Percentiles rank a stretch among this genome's conserved stretches.
These are phyloP conservation scores for Zygothrica quintamaculata DNA, from an alignment of 2,888 invertebrate genomes.

Conservation along the genomic window DNA sequence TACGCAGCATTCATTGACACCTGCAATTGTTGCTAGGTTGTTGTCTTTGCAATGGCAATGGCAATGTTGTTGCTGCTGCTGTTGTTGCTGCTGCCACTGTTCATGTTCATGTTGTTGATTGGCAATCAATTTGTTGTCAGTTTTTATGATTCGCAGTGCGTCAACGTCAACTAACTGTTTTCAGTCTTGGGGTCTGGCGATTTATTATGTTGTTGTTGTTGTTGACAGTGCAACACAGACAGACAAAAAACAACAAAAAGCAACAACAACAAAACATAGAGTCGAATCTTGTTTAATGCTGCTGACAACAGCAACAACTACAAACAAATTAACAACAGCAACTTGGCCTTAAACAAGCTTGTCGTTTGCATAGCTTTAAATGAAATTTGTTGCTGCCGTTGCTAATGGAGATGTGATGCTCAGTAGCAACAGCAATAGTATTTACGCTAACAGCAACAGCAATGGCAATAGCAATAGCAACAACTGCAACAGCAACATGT, in stretches of 20 bases:
- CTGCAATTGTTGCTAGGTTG: constrained; percentile 74
- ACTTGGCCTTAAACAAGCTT: constrained; percentile 47
- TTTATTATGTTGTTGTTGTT: constrained; percentile 65
- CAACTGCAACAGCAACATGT: constrained; percentile 37
- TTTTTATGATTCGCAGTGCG: constrained; percentile 80
- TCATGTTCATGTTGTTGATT: constrained; percentile 78
- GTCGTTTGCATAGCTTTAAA: constrained; percentile 26
- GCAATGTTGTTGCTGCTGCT: background rate
- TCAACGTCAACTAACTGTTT: constrained; percentile 72
- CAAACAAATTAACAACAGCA: constrained; percentile 30
- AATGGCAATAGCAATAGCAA: background rate
- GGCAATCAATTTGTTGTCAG: constrained; percentile 78
- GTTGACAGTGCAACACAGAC: constrained; percentile 14
- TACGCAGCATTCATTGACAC: constrained; percentile 79
- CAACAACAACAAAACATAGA: too few species aligned
- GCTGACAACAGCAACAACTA: constrained; percentile 26
- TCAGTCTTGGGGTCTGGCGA: constrained; percentile 31
- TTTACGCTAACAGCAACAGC: constrained; percentile 4
- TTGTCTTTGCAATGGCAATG: constrained; percentile 28
- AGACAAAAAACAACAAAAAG: too few species aligned
- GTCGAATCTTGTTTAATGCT: constrained; percentile 40
- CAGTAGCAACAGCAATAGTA: constrained; percentile 13
- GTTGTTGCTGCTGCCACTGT: constrained; percentile 52
- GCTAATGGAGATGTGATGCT: constrained; percentile 10
- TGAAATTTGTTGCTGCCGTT: constrained; percentile 6